Percentiles rank a stretch among this genome's conserved stretches.
phyloP scores from a whole-genome alignment of 1,140 invertebrate genomes.

The Drosophila takahashii region DNA sequence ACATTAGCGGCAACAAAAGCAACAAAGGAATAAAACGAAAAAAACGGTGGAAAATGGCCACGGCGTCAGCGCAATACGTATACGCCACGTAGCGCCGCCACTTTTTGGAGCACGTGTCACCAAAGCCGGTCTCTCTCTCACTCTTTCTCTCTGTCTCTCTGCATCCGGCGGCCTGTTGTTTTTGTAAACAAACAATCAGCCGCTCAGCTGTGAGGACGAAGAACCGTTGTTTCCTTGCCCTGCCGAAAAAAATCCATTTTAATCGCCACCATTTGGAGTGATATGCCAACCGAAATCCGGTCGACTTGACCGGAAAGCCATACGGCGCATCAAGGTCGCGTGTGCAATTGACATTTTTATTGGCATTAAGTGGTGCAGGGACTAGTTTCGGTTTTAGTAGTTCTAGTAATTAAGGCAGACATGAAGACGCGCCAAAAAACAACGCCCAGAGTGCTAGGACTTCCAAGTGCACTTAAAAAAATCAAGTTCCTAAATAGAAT shows the following conservation, averaged over 20 bases:
- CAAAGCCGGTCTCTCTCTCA: conserved; percentile 26
- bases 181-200: conserved; percentile 57
- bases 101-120: conserved; percentile 59
- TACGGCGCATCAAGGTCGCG: conserved; percentile 55
- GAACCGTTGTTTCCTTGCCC: conserved; percentile 9
- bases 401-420: conserved; percentile 72
- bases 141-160: conserved; percentile 10
- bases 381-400: conserved; percentile 49
- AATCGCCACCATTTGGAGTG: conserved; percentile 51
- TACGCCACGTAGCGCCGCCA: conserved; percentile 70
- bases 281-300: conserved; percentile 22
- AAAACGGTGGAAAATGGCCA: conserved; percentile 62
- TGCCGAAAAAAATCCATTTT: conserved; percentile 64
- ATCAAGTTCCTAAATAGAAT: background rate
- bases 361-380: conserved; percentile 72
- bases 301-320: conserved; percentile 34
- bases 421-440: conserved; percentile 64
- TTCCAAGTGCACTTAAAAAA: background rate
- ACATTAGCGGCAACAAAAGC: conserved; percentile 45
- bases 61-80: conserved; percentile 79
- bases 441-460: conserved; percentile 36
- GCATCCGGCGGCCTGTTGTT: conserved; percentile 44
- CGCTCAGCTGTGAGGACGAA: conserved; percentile 69
- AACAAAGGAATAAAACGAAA: background rate
- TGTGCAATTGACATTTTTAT: conserved; percentile 68